A percentile compares a stretch with the other conserved stretches of the same genome.
Evolutionary conservation across 92 coral and sea anemone genomes (phyloP).

Genomic region (Hydrozoanthus gracilis): DNA sequence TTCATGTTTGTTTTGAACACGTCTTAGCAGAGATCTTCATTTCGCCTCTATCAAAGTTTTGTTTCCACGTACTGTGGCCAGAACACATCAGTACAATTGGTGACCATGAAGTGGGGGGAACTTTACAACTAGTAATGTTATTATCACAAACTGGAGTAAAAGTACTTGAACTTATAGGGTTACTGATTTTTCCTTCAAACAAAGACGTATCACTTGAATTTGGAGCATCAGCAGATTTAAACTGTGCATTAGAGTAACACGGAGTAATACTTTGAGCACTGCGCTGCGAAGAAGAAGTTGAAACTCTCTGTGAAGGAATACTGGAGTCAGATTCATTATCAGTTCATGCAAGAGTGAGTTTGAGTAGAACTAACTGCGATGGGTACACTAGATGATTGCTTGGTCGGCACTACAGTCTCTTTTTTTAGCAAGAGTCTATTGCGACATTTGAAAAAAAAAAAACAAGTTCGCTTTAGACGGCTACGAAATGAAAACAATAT

Average conservation of each 20-base stretch:
- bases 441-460: neutral
- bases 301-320: too few species aligned
- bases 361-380: neutral
- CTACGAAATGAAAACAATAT: too few species aligned
- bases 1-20: slow-evolving; percentile 10
- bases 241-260: slow-evolving; percentile 1
- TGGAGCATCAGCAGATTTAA: neutral
- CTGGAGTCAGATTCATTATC: too few species aligned
- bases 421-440: slow-evolving; percentile 18
- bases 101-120: slow-evolving; percentile 12
- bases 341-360: slow-evolving; percentile 9
- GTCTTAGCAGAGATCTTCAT: slow-evolving; percentile 3
- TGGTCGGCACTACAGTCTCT: neutral
- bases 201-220: slow-evolving; percentile 17
- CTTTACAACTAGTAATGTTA: neutral
- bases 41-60: neutral
- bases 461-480: too few species aligned
- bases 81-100: slow-evolving; percentile 38
- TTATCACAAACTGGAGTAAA: slow-evolving; percentile 2
- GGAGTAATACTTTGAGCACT: neutral
- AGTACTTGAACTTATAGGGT: neutral
- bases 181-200: slow-evolving; percentile 5
- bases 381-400: neutral
- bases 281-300: too few species aligned
- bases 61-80: neutral